phyloP scores from a whole-genome alignment of 2,888 invertebrate genomes.

The Andrena flavipes region DNA sequence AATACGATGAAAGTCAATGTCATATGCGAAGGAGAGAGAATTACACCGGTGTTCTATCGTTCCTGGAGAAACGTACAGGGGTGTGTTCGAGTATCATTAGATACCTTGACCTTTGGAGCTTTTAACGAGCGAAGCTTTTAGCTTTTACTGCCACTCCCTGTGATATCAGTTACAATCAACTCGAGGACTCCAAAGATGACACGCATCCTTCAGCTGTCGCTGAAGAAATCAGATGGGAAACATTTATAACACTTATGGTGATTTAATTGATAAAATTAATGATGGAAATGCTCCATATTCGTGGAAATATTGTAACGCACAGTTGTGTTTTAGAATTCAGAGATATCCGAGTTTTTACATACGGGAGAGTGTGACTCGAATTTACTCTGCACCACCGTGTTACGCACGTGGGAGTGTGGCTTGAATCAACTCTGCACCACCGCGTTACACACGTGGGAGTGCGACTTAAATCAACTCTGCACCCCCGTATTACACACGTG shows the following conservation, averaged over 20 bases:
- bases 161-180: slow-evolving; percentile 44
- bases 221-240: not conserved
- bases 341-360: too few relatives aligned
- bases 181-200: not conserved
- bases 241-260: not conserved
- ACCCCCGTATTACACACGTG: too few relatives aligned
- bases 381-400: too few relatives aligned
- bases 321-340: too few relatives aligned
- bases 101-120: slow-evolving; percentile 30
- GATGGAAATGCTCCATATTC: too few relatives aligned
- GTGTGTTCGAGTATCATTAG: not conserved
- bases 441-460: too few relatives aligned
- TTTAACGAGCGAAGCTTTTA: slow-evolving; percentile 37
- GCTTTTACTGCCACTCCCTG: slow-evolving; percentile 49
- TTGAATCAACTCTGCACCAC: too few relatives aligned
- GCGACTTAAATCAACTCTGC: too few relatives aligned
- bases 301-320: too few relatives aligned
- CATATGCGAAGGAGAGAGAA: not conserved
- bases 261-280: not conserved
- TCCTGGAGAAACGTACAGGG: not conserved
- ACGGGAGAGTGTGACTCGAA: too few relatives aligned
- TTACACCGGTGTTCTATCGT: not conserved
- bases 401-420: too few relatives aligned
- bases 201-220: slow-evolving; percentile 1
- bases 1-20: not conserved